phyloP scores from a whole-genome alignment of 2,797 vertebrate genomes.

The Chrosomus eos region DNA sequence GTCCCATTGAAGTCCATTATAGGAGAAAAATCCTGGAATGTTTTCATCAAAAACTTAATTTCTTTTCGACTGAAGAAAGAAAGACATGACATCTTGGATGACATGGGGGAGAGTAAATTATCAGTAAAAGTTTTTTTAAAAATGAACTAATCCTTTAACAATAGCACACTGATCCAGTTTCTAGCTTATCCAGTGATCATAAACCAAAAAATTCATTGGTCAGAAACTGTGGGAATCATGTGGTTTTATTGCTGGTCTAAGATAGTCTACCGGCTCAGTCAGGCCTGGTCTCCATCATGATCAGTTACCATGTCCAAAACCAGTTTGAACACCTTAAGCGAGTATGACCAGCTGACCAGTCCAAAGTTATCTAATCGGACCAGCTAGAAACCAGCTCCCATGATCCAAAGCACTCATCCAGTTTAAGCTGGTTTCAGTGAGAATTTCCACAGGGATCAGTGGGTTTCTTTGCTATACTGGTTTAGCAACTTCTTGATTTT shows the following conservation, averaged over 20 bases:
- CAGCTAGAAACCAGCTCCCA: not conserved
- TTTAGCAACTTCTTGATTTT: constrained; percentile 38
- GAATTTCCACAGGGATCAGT: not conserved
- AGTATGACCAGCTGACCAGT: not conserved
- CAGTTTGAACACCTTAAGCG: not conserved
- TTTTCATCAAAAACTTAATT: too few relatives aligned
- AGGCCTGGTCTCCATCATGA: not conserved
- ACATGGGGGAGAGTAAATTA: too few relatives aligned
- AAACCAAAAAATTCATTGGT: not conserved
- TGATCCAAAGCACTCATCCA: not conserved
- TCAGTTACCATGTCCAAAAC: not conserved
- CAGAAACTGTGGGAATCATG: not conserved
- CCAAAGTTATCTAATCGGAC: too few relatives aligned
- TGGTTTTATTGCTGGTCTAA: not conserved
- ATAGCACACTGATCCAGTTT: not conserved
- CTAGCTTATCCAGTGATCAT: not conserved
- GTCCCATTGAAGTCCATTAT: too few relatives aligned
- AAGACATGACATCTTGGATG: too few relatives aligned
- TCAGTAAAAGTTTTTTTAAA: too few relatives aligned
- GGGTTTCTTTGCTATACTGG: constrained; percentile 2
- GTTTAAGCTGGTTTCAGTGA: not conserved
- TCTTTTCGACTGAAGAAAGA: too few relatives aligned
- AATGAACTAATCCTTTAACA: too few relatives aligned
- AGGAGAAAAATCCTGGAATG: too few relatives aligned
- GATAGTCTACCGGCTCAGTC: not conserved